Evolutionary conservation across 2,888 invertebrate species (phyloP).

Genomic region (Anticlea derivata): DNA sequence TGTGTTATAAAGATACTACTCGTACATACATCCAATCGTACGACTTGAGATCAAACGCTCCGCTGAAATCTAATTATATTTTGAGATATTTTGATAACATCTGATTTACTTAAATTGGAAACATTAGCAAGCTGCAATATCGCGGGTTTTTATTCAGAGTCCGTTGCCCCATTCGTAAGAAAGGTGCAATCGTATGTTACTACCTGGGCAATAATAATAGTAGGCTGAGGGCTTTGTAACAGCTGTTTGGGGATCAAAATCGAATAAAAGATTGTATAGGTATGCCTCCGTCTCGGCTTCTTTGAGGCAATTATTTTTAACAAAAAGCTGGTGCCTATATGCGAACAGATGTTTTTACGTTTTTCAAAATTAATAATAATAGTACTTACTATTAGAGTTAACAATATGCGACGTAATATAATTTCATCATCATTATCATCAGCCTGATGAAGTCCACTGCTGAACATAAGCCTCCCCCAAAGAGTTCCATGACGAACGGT

Average conservation of each 20-base stretch:
- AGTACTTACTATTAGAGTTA: too few species aligned
- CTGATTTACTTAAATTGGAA: too few species aligned
- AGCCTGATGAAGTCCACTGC: too few species aligned
- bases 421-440: too few species aligned
- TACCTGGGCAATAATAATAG: slow-evolving; percentile 69
- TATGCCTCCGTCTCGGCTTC: slow-evolving; percentile 44
- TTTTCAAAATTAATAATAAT: too few species aligned
- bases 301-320: slow-evolving; percentile 43
- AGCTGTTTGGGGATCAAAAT: slow-evolving; percentile 65
- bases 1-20: neutral
- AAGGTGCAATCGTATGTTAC: slow-evolving; percentile 54
- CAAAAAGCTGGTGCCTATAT: slow-evolving; percentile 16
- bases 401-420: too few species aligned
- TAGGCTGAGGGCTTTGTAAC: slow-evolving; percentile 47
- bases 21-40: neutral
- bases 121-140: neutral
- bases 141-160: slow-evolving; percentile 28
- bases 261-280: slow-evolving; percentile 55
- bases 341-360: slow-evolving; percentile 23
- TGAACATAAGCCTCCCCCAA: too few species aligned
- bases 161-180: slow-evolving; percentile 41
- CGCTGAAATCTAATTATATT: too few species aligned
- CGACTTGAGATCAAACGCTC: neutral
- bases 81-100: too few species aligned
- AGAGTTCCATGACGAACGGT: too few species aligned